Evolutionary conservation across 2,797 vertebrate genomes (phyloP).

Genomic region (Myoxocephalus aenaeus): DNA sequence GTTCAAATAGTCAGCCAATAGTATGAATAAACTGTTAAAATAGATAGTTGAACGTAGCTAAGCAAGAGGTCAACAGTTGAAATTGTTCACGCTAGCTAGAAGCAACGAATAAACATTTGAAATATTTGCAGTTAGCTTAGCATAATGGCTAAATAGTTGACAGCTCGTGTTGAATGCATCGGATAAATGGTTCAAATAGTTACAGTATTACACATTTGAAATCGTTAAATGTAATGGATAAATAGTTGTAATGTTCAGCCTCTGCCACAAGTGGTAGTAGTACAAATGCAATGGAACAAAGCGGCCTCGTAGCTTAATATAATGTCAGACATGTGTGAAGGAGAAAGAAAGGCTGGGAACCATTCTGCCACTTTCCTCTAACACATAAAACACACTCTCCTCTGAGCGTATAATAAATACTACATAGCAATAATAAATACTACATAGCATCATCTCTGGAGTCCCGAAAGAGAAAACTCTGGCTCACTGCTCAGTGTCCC

Average conservation of each 20-base stretch:
- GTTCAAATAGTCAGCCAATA: not conserved
- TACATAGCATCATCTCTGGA: not conserved
- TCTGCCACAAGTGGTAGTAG: not conserved
- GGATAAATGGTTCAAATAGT: not conserved
- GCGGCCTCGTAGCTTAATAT: not conserved
- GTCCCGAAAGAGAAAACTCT: not conserved
- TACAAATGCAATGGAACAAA: not conserved
- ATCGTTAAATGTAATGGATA: not conserved
- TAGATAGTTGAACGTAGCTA: not conserved
- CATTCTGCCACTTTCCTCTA: not conserved
- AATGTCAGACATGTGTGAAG: too few relatives aligned
- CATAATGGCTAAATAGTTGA: too few relatives aligned
- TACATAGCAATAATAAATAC: too few relatives aligned
- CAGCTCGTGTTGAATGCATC: not conserved
- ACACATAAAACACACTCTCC: not conserved
- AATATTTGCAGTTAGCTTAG: not conserved
- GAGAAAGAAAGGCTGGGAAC: not conserved
- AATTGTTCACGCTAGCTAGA: not conserved
- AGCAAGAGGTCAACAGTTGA: not conserved
- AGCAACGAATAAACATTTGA: not conserved
- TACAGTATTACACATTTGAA: not conserved
- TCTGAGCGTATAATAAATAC: constrained; percentile 7
- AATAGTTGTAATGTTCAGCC: not conserved
- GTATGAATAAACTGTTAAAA: not conserved
- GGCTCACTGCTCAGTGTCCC: not conserved